phyloP scores from a whole-genome alignment of 2,888 invertebrate species.

The Macrosiphum euphorbiae region DNA sequence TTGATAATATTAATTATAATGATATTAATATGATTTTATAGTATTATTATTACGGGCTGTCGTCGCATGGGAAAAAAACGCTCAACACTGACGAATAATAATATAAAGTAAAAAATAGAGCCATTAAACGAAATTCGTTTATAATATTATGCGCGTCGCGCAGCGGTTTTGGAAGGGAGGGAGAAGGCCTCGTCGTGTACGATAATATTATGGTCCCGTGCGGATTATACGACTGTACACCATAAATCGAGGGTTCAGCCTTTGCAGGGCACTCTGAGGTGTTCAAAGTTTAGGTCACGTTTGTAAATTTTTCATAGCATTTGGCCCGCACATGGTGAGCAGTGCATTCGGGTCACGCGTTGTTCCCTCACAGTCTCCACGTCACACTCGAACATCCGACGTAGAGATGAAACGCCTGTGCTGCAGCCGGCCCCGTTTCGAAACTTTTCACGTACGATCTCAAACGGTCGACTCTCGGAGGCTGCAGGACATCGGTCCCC shows the following conservation, averaged over 20 bases:
- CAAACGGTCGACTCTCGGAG: not conserved
- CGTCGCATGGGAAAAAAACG: not conserved
- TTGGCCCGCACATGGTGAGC: not conserved
- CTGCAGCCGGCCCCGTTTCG: not conserved
- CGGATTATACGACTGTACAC: not conserved
- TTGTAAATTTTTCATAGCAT: not conserved
- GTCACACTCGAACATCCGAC: not conserved
- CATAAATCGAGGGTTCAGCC: not conserved
- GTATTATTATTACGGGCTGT: not conserved
- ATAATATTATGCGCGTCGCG: not conserved
- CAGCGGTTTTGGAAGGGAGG: not conserved
- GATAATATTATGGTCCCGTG: not conserved
- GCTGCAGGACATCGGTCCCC: not conserved
- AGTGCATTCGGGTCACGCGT: not conserved
- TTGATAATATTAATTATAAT: not conserved
- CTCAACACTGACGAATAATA: not conserved
- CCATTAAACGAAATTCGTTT: not conserved
- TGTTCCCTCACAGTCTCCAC: not conserved
- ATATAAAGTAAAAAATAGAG: not conserved
- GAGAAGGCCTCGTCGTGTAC: not conserved
- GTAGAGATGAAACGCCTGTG: not conserved
- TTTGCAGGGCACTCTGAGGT: not conserved
- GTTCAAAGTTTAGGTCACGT: not conserved
- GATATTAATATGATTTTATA: not conserved
- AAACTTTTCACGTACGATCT: not conserved